Percentiles rank a stretch among this genome's conserved stretches.
phyloP scores from a whole-genome alignment of 2,797 vertebrate species.

The Leuciscus waleckii region DNA sequence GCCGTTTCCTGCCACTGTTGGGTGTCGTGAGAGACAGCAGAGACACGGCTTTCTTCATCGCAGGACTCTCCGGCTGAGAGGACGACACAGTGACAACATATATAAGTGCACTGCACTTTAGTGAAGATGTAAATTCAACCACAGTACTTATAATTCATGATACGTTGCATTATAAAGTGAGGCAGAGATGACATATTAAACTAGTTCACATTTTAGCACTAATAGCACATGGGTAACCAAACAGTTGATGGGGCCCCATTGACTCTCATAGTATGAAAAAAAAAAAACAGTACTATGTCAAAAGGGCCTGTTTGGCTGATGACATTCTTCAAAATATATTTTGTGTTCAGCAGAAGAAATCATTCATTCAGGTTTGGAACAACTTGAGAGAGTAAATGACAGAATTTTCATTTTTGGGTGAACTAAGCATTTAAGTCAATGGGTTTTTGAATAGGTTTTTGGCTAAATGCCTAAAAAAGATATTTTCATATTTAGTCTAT shows the following conservation, averaged over 20 bases:
- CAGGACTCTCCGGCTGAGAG: constrained; percentile 86
- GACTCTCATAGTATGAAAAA: no score
- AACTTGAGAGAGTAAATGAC: no score
- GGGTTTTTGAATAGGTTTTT: background rate
- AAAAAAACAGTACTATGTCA: no score
- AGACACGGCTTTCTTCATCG: constrained; percentile 94
- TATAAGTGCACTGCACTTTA: background rate
- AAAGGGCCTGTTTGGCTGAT: no score
- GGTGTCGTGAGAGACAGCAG: constrained; percentile 91
- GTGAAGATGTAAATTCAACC: background rate
- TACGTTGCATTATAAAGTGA: background rate
- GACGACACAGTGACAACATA: background rate
- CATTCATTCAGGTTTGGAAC: no score
- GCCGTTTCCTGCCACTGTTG: constrained; percentile 91
- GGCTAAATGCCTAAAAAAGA: background rate
- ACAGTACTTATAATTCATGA: background rate
- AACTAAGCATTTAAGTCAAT: background rate
- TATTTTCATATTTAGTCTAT: background rate
- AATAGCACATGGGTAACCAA: background rate
- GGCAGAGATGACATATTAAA: background rate
- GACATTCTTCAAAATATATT: no score
- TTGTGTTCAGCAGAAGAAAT: no score
- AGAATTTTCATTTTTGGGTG: no score
- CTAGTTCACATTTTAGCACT: background rate
- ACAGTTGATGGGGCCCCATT: no score